phyloP scores from a whole-genome alignment of 2,797 vertebrate species.

The Synanceia verrucosa region DNA sequence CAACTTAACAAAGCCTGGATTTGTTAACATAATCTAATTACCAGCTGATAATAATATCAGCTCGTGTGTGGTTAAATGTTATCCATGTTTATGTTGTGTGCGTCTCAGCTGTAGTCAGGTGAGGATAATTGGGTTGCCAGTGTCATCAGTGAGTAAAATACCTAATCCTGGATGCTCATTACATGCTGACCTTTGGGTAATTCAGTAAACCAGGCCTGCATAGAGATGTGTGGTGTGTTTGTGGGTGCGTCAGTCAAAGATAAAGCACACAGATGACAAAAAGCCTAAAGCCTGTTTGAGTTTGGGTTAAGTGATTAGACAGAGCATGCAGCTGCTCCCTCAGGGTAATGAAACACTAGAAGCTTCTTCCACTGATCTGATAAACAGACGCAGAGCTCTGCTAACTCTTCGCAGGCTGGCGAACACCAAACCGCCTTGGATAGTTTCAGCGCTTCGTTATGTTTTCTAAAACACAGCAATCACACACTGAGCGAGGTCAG shows the following conservation, averaged over 20 bases:
- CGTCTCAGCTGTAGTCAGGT: constrained; percentile 26
- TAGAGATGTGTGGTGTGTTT: constrained; percentile 9
- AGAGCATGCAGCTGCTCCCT: constrained; percentile 40
- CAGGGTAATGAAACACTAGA: constrained; percentile 54
- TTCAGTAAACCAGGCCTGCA: constrained; percentile 31
- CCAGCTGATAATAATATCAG: constrained; percentile 33
- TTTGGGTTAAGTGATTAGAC: constrained; percentile 51
- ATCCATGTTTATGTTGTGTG: constrained; percentile 47
- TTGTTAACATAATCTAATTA: constrained; percentile 37
- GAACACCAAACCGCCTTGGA: too few relatives aligned
- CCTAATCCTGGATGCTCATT: constrained; percentile 26
- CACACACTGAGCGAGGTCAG: neutral
- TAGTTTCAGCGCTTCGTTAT: too few relatives aligned
- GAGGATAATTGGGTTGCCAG: constrained; percentile 42
- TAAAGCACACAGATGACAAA: constrained; percentile 17
- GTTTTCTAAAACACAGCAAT: neutral
- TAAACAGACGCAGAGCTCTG: constrained; percentile 47
- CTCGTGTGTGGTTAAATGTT: constrained; percentile 20
- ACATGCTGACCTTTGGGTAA: constrained; percentile 62
- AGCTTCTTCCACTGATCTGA: constrained; percentile 58
- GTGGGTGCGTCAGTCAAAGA: neutral
- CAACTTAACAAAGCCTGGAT: constrained; percentile 12
- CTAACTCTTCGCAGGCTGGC: neutral
- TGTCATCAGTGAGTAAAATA: constrained; percentile 10
- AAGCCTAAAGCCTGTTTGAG: constrained; percentile 49